phyloP scores from a whole-genome alignment of 2,797 vertebrate genomes.

The Rhadinocentrus ornatus region DNA sequence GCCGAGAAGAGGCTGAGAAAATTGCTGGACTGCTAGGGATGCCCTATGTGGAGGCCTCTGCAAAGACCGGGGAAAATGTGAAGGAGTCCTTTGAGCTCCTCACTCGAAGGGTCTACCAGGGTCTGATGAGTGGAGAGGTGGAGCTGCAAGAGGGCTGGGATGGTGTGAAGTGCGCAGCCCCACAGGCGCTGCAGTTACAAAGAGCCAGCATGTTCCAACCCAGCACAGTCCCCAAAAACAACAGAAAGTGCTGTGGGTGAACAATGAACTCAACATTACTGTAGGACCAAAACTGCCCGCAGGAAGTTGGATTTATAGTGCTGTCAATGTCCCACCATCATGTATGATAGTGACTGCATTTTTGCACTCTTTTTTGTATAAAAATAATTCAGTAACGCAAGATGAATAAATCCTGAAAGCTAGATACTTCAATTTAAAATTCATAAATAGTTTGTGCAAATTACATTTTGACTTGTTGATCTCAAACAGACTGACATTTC shows the following conservation, averaged over 20 bases:
- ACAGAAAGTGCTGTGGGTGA: slow-evolving; percentile 75
- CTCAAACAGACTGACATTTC: neutral
- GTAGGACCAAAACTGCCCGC: neutral
- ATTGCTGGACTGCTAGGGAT: slow-evolving; percentile 78
- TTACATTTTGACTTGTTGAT: slow-evolving; percentile 4
- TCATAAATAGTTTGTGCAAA: neutral
- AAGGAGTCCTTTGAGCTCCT: slow-evolving; percentile 82
- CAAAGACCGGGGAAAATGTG: slow-evolving; percentile 85
- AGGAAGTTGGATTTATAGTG: slow-evolving; percentile 6
- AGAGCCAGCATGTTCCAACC: slow-evolving; percentile 40
- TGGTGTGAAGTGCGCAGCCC: slow-evolving; percentile 81
- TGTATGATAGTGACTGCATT: slow-evolving; percentile 5
- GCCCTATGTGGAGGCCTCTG: slow-evolving; percentile 85
- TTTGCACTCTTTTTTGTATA: slow-evolving; percentile 12
- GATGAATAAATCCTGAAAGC: neutral
- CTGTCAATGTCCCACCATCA: neutral
- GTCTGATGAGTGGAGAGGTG: slow-evolving; percentile 77
- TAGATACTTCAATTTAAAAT: neutral
- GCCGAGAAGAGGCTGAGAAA: slow-evolving; percentile 81
- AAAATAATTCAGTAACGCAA: neutral
- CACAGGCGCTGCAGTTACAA: slow-evolving; percentile 53
- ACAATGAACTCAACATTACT: slow-evolving; percentile 7
- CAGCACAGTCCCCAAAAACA: slow-evolving; percentile 22
- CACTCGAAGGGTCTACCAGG: slow-evolving; percentile 79
- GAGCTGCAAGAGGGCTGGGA: slow-evolving; percentile 82